Base-by-base conservation (phyloP, 2,113 vertebrate species). In the Microtus pennsylvanicus region DNA sequence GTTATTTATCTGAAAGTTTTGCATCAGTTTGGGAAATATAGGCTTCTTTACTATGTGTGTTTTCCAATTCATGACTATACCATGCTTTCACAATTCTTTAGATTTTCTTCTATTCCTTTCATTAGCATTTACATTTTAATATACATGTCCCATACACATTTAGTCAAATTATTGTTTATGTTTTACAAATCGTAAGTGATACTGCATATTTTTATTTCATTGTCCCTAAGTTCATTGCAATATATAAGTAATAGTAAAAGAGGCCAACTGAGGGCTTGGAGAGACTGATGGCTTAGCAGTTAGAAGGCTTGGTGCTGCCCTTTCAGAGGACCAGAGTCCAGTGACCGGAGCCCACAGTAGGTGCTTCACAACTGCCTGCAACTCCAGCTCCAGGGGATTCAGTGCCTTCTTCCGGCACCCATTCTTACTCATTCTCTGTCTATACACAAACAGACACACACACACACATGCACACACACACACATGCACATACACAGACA, bases 401-500 rank as follows among this genome's bases (percentile, higher is more conserved):
- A 28, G 9, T 4, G 13, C 35, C 21, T 26, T 38, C 21, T 82
- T 61, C 35, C 8, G 24, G 24, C 55, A 17, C 65, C 14, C n/a
- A 17, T 85, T 9, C 4, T 3, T 26, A 85, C 3, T 42, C 14
- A 42, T 30, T 24, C 24, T 63, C 1, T 61, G n/a, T 58, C 55
- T 61, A 16, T 16, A 63, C 2, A 5, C 30, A 52, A 1, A 35
- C 7, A 8, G n/a, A 58, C 10, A 7, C 8, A 35, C 6, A 55
- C 28, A 13, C 5, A 42, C 42, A 22, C 58, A 61, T n/a, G n/a
- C n/a, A n/a, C n/a, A n/a, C n/a, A n/a, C n/a, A n/a, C n/a, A n/a
- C n/a, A n/a, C n/a, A n/a, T n/a, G n/a, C 5, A 16, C 3, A 0
- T 4, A 42, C 3, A 5, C 16, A 33, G 1, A 42, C 70, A 7